Evolutionary conservation across 1,140 invertebrate species (phyloP).

Genomic region (Drosophila sechellia): DNA sequence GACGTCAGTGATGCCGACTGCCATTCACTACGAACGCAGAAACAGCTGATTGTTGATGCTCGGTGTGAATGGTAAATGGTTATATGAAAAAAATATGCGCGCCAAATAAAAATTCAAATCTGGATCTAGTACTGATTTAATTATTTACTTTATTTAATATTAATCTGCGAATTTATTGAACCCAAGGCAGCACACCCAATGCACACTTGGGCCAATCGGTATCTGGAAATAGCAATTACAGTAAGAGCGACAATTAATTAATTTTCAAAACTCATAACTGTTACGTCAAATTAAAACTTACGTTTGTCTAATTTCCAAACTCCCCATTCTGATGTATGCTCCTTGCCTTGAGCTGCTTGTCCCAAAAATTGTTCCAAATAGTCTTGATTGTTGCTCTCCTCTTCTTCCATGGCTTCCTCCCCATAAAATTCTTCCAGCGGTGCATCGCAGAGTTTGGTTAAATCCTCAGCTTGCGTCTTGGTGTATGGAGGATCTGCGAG

Average conservation of each 20-base stretch:
- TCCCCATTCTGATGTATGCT: conserved; percentile 20
- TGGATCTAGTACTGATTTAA: not conserved
- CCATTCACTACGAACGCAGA: conserved; percentile 22
- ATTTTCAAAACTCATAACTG: not conserved
- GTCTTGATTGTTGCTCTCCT: conserved; percentile 3
- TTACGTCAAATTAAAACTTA: not conserved
- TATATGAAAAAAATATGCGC: not conserved
- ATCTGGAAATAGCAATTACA: conserved; percentile 30
- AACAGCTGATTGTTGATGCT: conserved; percentile 4
- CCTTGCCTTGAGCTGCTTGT: not conserved
- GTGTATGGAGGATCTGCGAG: conserved; percentile 58
- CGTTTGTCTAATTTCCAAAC: conserved; percentile 53
- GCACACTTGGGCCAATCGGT: conserved; percentile 65
- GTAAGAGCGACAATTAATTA: too few relatives aligned
- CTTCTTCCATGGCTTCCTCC: not conserved
- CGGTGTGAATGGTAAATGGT: not conserved
- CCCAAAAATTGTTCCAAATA: conserved; percentile 7
- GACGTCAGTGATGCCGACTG: conserved; percentile 61
- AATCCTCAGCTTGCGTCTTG: conserved; percentile 23
- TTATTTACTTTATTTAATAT: conserved; percentile 5
- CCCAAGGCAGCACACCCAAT: conserved; percentile 63
- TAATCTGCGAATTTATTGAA: not conserved
- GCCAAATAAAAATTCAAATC: conserved; percentile 1
- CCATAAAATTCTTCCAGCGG: not conserved
- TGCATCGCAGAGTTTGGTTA: conserved; percentile 28